phyloP scores from a whole-genome alignment of 2,797 vertebrate genomes.

The Neosilurus mollespiculum region DNA sequence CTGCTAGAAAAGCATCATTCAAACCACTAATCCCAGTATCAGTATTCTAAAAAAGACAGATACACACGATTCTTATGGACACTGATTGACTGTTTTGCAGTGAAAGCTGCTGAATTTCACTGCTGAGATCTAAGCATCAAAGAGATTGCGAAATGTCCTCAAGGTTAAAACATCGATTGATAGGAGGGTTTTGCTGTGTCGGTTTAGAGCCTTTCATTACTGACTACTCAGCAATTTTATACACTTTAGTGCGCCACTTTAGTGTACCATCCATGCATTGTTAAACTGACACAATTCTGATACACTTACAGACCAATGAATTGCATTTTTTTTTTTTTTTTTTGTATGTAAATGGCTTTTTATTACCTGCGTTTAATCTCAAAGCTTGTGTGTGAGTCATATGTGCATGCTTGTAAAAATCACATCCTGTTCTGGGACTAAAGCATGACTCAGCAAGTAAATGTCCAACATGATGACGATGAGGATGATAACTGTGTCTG shows the following conservation, averaged over 20 bases:
- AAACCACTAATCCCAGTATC: background rate
- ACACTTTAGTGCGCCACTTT: background rate
- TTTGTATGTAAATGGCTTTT: background rate
- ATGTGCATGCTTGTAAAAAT: background rate
- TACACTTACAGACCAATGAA: background rate
- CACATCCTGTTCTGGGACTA: conserved; percentile 11
- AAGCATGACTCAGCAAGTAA: conserved; percentile 3
- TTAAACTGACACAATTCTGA: background rate
- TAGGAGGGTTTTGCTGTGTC: background rate
- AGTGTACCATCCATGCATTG: background rate
- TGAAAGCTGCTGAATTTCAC: conserved; percentile 11
- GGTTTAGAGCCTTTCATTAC: conserved; percentile 3
- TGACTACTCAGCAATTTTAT: conserved; percentile 20
- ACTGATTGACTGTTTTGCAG: background rate
- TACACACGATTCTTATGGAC: background rate
- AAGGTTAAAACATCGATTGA: conserved; percentile 14
- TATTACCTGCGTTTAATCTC: background rate
- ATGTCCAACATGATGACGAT: background rate
- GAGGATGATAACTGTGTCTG: background rate
- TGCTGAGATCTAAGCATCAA: conserved; percentile 14
- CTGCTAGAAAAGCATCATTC: background rate
- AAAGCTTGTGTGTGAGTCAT: conserved; percentile 2
- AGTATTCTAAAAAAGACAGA: background rate
- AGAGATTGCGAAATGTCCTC: background rate
- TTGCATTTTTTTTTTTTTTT: no score